Conservation (phyloP, 2,113 vertebrate species). For the Callopanchax toddi region DNA sequence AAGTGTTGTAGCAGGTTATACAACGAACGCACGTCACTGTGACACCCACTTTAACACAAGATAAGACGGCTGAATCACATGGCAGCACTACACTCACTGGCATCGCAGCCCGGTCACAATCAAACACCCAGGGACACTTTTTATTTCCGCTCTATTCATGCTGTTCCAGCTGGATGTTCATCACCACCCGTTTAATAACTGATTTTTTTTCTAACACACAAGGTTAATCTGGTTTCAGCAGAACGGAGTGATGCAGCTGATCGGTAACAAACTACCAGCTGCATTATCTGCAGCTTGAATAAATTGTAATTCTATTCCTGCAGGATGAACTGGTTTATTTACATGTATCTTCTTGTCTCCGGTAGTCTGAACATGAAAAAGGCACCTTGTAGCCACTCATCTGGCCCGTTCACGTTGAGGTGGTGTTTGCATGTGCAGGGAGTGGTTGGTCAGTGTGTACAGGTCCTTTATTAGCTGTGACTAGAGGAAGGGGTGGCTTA, state of each 20-base stretch:
- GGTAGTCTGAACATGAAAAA: conserved; percentile 28
- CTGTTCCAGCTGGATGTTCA: background rate
- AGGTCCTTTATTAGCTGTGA: conserved; percentile 62
- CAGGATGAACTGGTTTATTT: conserved; percentile 8
- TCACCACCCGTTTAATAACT: background rate
- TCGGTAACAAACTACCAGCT: background rate
- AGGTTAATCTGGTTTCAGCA: background rate
- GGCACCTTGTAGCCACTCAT: conserved; percentile 23
- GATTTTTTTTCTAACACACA: background rate
- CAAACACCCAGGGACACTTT: background rate
- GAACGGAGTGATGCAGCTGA: background rate
- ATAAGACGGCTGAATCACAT: conserved; percentile 43
- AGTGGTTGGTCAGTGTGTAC: conserved; percentile 32
- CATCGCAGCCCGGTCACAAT: background rate
- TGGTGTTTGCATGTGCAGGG: conserved; percentile 20
- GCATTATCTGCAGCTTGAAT: background rate
- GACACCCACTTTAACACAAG: conserved; percentile 32
- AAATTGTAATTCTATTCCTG: conserved; percentile 1
- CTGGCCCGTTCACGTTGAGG: conserved; percentile 15
- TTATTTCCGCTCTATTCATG: background rate
- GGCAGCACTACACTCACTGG: background rate
- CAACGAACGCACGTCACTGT: conserved; percentile 8
- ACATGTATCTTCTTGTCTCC: conserved; percentile 15
- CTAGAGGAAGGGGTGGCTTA: conserved; percentile 42
- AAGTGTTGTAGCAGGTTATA: conserved; percentile 1